These are phyloP conservation scores for Pipistrellus nathusii DNA, from an alignment of 2,797 vertebrate genomes.

Conservation along the genomic window DNA sequence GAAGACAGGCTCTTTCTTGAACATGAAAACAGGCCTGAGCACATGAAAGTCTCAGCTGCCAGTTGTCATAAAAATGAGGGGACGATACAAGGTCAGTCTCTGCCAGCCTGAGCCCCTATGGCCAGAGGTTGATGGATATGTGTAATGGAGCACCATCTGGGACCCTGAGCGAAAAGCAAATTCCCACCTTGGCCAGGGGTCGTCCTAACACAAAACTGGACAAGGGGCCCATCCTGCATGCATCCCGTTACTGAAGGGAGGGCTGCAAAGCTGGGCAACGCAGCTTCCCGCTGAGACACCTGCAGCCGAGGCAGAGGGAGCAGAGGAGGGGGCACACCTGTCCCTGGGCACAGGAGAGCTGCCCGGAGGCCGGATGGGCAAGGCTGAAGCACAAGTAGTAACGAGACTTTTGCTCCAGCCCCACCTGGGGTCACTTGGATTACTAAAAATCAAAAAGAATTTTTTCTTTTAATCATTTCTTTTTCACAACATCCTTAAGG, in stretches of 20 bases:
- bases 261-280: not conserved
- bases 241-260: too few relatives aligned
- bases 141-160: fast-evolving
- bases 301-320: fast-evolving
- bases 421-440: not conserved
- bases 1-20: not conserved
- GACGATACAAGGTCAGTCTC: fast-evolving
- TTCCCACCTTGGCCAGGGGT: not conserved
- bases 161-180: not conserved
- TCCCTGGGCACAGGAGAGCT: too few relatives aligned
- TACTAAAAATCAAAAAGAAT: not conserved
- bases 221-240: fast-evolving
- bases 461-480: not conserved
- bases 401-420: not conserved
- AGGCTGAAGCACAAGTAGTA: fast-evolving
- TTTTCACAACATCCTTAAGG: not conserved
- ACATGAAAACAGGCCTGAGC: not conserved
- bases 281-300: not conserved
- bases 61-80: fast-evolving
- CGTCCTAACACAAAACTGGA: fast-evolving
- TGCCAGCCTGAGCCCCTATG: not conserved
- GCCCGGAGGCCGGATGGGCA: too few relatives aligned
- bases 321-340: not conserved
- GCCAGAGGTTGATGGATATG: not conserved
- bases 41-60: not conserved